Percentiles rank a stretch among this genome's conserved stretches.
phyloP scores from a whole-genome alignment of 2,888 invertebrate species.

The Dilophus febrilis region DNA sequence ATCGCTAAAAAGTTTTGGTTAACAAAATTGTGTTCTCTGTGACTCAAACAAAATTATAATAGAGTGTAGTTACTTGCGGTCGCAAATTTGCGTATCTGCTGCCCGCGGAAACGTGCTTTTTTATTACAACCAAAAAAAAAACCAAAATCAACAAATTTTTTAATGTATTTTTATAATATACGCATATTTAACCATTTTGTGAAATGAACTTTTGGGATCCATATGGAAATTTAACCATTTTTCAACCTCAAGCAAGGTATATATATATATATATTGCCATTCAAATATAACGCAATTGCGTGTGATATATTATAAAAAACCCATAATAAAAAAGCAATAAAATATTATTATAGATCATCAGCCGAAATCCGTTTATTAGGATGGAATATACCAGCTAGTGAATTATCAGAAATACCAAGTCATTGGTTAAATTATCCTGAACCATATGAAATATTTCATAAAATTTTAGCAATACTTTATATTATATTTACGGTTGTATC shows the following conservation, averaged over 20 bases:
- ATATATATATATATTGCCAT: not conserved
- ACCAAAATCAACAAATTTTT: too few relatives aligned
- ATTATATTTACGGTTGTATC: constrained; percentile 55
- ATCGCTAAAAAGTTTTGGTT: too few relatives aligned
- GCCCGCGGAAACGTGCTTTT: too few relatives aligned
- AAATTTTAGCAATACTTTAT: constrained; percentile 60
- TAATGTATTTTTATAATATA: too few relatives aligned
- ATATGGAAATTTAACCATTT: constrained; percentile 7
- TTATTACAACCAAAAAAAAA: too few relatives aligned
- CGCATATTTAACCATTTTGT: too few relatives aligned
- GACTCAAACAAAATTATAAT: too few relatives aligned
- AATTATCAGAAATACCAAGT: constrained; percentile 57
- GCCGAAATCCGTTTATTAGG: constrained; percentile 38
- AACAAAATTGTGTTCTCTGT: too few relatives aligned
- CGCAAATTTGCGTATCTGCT: too few relatives aligned
- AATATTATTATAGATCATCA: constrained; percentile 8
- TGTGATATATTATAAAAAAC: not conserved
- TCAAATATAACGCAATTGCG: not conserved
- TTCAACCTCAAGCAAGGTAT: constrained; percentile 11
- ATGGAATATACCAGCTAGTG: constrained; percentile 61
- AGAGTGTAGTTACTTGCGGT: too few relatives aligned
- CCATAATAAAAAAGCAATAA: too few relatives aligned
- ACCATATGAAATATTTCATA: constrained; percentile 66
- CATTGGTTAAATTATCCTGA: constrained; percentile 69
- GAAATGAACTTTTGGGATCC: constrained; percentile 3